Evolutionary conservation across 2,113 vertebrate species (phyloP).

Genomic region (Sinosuthora webbiana): DNA sequence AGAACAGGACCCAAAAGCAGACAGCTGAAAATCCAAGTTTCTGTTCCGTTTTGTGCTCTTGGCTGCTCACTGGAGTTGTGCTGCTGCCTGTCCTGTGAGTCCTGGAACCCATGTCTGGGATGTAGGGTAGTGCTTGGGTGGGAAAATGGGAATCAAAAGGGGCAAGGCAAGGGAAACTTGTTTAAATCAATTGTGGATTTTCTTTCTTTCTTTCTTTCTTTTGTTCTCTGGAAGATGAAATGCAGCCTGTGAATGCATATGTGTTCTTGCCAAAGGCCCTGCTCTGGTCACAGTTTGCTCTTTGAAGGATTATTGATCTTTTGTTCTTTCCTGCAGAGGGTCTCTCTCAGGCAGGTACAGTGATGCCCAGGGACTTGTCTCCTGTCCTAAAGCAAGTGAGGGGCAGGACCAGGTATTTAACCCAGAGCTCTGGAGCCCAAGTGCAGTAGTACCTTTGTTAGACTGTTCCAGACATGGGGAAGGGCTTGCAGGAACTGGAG

Average conservation of each 20-base stretch:
- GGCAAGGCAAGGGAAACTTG: background rate
- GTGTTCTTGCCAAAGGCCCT: background rate
- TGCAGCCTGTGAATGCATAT: background rate
- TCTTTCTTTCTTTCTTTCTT: background rate
- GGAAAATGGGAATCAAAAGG: background rate
- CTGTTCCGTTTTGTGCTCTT: background rate
- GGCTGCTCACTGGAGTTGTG: background rate
- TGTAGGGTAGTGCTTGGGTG: fast-evolving
- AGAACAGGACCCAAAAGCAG: background rate
- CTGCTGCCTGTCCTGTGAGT: background rate
- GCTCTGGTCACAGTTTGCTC: background rate
- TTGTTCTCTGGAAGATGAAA: background rate
- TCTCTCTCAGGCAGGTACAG: background rate
- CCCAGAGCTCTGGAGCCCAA: background rate
- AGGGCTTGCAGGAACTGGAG: background rate
- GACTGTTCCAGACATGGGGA: background rate
- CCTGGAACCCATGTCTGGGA: background rate
- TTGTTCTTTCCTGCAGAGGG: background rate
- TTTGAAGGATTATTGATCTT: background rate
- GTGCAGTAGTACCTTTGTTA: background rate
- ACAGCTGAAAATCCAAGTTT: background rate
- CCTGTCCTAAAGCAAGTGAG: background rate
- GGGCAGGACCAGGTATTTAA: background rate
- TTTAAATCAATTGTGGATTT: background rate
- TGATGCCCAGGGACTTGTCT: background rate